phyloP scores from a whole-genome alignment of 2,797 vertebrate species.

The Chloroceryle amazona region DNA sequence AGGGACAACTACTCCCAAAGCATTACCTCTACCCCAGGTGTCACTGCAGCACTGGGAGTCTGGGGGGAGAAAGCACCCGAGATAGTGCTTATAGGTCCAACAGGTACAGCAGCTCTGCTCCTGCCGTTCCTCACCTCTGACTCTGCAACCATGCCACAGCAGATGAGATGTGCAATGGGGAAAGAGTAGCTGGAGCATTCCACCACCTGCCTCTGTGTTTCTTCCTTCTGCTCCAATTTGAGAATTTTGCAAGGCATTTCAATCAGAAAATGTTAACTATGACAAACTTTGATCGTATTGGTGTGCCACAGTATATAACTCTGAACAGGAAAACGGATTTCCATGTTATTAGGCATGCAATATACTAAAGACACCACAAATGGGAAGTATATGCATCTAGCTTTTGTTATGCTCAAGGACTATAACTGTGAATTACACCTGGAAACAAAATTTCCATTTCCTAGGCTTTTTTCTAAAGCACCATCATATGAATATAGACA shows the following conservation, averaged over 20 bases:
- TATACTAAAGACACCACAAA: neutral
- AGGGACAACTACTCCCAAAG: neutral
- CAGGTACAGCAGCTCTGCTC: neutral
- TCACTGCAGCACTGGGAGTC: neutral
- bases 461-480: neutral
- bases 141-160: neutral
- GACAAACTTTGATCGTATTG: neutral
- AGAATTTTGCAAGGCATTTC: neutral
- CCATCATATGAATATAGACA: fast-evolving
- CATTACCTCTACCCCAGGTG: too few species aligned
- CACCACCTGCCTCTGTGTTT: neutral
- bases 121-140: neutral
- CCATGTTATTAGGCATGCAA: neutral
- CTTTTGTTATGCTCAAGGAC: neutral
- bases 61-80: neutral
- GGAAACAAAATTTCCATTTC: neutral
- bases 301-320: neutral
- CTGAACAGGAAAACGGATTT: neutral
- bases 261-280: neutral
- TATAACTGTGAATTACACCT: neutral
- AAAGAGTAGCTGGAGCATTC: neutral
- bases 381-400: neutral
- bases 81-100: neutral
- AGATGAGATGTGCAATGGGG: fast-evolving
- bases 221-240: neutral